Evolutionary conservation across 2,888 invertebrate genomes (phyloP), one percentile per base, ranked within the genome.

Genomic region (Catotricha subobsoleta): DNA sequence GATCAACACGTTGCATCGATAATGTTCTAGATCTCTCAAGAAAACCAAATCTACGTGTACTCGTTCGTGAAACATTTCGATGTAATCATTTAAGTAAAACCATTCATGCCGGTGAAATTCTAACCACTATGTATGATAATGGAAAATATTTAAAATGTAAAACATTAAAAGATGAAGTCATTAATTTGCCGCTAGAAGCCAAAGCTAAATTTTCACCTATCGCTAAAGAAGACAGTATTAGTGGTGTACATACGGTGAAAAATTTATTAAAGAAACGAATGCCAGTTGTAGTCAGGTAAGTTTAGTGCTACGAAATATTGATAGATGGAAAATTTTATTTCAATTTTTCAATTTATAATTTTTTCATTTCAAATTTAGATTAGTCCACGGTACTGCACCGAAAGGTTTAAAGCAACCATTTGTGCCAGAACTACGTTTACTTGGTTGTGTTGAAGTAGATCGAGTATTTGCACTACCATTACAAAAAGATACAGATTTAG

Each of bases 191-290:
- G 46, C 69, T 86, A 57, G 90, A 91, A 55, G 84, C 87, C 60
- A 75, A 84, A 56, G 90, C 88, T 28, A 79, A 84, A 54, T 91
- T 94, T 65, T 91, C 90, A 52, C 86, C 88, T 37, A 69, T 94
- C 42, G 92, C 92, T 46, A 78, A 86, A 54, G 86, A 88, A 60
- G 88, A 88, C 54, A 90, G 88, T 64, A 90, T 94, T 48, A 86
- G 88, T 56, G 92, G 92, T 18, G 92, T 92, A 15, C 92, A 94
- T 61, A 83, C 84, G 47, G 86, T 90, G 13, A 77, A 80, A 55
- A 90, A 87, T 53, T 67, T 94, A 48, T 65, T 92, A 42, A 77
- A 80, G 48, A 94, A 92, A 62, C 72, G 92, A 48, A 71, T 94
- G 65, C 94, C 94, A 21, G 70, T 94, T 48, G 90, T 90, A 48